Evolutionary conservation across 2,797 vertebrate species (phyloP), one percentile per base, ranked within the genome.

Genomic region (Echeneis naucrates): DNA sequence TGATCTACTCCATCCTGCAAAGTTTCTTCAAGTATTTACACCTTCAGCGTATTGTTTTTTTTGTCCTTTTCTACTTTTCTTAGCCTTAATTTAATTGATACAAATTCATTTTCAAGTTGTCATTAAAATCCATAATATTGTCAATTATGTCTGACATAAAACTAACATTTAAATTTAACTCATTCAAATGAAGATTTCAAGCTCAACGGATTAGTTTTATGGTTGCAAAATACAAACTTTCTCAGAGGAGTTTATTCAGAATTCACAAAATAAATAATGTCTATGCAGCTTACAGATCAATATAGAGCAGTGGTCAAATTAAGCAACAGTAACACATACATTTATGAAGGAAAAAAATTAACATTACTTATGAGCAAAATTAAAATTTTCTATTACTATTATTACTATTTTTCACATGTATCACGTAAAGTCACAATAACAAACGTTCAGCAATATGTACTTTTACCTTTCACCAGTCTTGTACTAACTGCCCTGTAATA

Each of bases 1-100:
- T 64, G 53, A 72, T 75, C 77, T 59, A 63, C 48, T 33, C 48
- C 45, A 42, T 55, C 26, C 40, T 40, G 23, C 53, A 77, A 70
- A 47, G 27, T 62, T 74, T 55, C 30, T 55, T 65, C 35, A 48
- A 42, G 32, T 48, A 33, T 79, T 60, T 37, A 23, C 63, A 50
- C 32, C 21, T 32, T 44, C 56, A 23, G 58, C 71, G 47, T 26
- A 48, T 61, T 48, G 55, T 44, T 38, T 30, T 12, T 13, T 35
- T 37, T n/a, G n/a, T 42, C 14, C 1, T 57, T 10, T 37, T 48
- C 4, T 0, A 17, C 50, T 45, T 38, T 56, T 68, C 21, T 19
- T 37, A 4, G 6, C 23, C 5, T n/a, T n/a, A n/a, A n/a, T n/a
- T n/a, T n/a, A 23, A 1, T 53, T 33, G 13, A 26, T 8, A 6